phyloP scores from a whole-genome alignment of 2,797 vertebrate species.

The Chrysocyon brachyurus region DNA sequence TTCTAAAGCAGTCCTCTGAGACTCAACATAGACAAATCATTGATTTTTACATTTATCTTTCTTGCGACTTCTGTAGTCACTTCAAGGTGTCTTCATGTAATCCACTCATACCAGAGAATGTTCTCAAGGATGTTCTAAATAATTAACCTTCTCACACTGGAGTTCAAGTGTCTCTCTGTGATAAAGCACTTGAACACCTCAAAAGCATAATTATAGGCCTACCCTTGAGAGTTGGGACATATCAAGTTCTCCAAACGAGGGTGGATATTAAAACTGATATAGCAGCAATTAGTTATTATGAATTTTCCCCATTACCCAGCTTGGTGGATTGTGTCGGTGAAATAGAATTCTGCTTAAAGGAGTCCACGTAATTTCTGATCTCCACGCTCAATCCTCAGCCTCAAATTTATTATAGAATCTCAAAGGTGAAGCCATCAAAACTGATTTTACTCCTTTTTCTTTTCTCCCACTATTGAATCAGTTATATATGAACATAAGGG shows the following conservation, averaged over 20 bases:
- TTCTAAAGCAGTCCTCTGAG: slow-evolving; percentile 71
- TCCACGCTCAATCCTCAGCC: neutral
- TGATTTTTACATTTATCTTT: slow-evolving; percentile 82
- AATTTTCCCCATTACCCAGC: slow-evolving; percentile 71
- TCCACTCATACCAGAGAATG: slow-evolving; percentile 78
- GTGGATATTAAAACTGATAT: slow-evolving; percentile 81
- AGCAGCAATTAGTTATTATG: slow-evolving; percentile 75
- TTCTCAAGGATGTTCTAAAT: slow-evolving; percentile 83
- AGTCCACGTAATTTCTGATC: slow-evolving; percentile 49
- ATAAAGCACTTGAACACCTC: slow-evolving; percentile 82
- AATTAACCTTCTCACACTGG: slow-evolving; percentile 84
- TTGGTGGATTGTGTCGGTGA: slow-evolving; percentile 67
- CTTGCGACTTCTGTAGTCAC: slow-evolving; percentile 72
- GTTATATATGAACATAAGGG: neutral
- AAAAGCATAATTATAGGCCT: slow-evolving; percentile 81
- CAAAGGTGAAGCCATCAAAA: slow-evolving; percentile 63
- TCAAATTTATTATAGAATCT: slow-evolving; percentile 46
- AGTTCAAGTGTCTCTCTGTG: slow-evolving; percentile 83
- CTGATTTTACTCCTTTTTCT: neutral
- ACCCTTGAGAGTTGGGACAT: slow-evolving; percentile 72
- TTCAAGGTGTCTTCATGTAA: slow-evolving; percentile 79
- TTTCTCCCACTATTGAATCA: neutral
- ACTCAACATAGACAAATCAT: slow-evolving; percentile 63
- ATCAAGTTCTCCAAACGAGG: slow-evolving; percentile 72
- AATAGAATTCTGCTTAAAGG: slow-evolving; percentile 67